Base-by-base conservation (phyloP, 2,888 invertebrate genomes). In the Phengaris alcon region DNA sequence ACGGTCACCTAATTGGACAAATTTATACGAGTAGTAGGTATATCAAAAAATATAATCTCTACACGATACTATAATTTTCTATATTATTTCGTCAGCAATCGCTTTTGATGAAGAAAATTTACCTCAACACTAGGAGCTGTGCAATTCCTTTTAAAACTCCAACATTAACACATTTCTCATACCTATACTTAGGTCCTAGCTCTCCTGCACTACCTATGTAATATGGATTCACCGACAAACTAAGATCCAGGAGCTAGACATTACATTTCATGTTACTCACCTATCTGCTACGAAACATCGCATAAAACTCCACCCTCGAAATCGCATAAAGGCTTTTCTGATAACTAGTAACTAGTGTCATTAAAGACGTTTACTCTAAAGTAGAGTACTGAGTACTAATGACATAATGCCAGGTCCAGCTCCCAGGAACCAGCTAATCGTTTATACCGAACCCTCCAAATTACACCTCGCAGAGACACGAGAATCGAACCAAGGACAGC, bases 341-440 rank as follows among this genome's bases (percentile, higher is more conserved):
- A 64, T 44, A 64, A 64, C 64, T 64, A 64, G 64, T 35, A 44
- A 64, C 52, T 52, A 52, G 52, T 52, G 52, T 12, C 9, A 52
- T 52, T 59, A 46, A 46, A 59, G 7, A 59, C 48, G 48, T 74
- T 44, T 44, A n/a, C 22, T 51, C 72, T 35, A 64, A 52, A 57
- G 35, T 72, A 72, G 64, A 59, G 51, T 72, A 75, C 83, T 82
- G 84, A 81, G 79, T 75, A 80, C 84, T 92, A 92, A 92, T 91
- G 90, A 91, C 89, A 93, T 92, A 91, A 92, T 93, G 81, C 82
- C 80, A 80, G 86, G 88, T 85, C 86, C 81, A 86, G 90, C 89
- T 93, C 90, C 93, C 92, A 86, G 90, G 93, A 92, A 92, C 81
- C 88, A 82, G 83, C 86, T 93, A 93, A 93, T 93, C 91, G 92